These are phyloP conservation scores for Trachythela sp. DNA, from an alignment of 64 coral and sea anemone genomes.

Conservation along the genomic window DNA sequence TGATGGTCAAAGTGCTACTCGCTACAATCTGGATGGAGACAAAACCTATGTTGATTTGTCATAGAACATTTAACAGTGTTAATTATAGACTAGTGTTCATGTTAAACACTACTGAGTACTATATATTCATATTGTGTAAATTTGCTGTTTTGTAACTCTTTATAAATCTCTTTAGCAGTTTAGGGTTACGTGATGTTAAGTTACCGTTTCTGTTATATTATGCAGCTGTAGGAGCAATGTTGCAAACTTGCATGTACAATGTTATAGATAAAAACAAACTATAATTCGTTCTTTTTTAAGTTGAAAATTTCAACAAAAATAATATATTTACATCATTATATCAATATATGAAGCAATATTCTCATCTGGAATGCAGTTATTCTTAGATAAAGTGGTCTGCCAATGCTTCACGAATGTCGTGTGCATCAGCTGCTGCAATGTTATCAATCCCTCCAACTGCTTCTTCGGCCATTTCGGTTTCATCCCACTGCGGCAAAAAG, in stretches of 20 bases:
- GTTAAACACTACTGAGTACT: too few species aligned
- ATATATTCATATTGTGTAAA: too few species aligned
- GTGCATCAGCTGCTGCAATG: background rate
- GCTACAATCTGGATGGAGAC: background rate
- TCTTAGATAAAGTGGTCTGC: background rate
- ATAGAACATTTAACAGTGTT: background rate
- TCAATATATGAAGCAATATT: background rate
- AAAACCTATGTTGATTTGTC: background rate
- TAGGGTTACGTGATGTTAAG: too few species aligned
- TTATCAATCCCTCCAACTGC: background rate
- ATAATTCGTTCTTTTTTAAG: background rate
- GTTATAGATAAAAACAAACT: too few species aligned
- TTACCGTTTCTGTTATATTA: too few species aligned
- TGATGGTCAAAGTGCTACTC: background rate
- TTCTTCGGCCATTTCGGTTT: background rate
- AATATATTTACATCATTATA: background rate
- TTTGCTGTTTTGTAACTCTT: too few species aligned
- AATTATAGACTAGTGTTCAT: background rate
- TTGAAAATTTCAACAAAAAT: background rate
- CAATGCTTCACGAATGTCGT: background rate
- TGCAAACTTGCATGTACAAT: too few species aligned
- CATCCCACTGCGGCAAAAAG: background rate
- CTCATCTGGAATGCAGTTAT: background rate
- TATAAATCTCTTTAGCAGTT: too few species aligned
- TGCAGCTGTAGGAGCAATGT: too few species aligned